These are phyloP conservation scores for Apaloderma vittatum DNA, from an alignment of 2,113 vertebrate genomes.

Conservation along the genomic window DNA sequence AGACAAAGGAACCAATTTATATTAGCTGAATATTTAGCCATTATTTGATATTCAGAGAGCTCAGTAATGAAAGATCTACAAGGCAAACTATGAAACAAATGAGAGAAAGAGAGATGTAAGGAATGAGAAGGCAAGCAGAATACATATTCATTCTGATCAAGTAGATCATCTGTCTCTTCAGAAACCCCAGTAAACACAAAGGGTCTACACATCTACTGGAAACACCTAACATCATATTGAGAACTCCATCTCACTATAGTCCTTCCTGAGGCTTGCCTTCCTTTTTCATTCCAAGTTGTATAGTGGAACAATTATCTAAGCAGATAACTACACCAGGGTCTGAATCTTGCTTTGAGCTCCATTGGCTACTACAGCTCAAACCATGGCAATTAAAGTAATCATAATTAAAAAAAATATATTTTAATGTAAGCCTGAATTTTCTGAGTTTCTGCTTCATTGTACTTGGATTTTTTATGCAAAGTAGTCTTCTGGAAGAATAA, in stretches of 20 bases:
- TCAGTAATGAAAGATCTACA: neutral
- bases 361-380: neutral
- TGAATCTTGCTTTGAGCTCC: neutral
- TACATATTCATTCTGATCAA: neutral
- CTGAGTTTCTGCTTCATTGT: neutral
- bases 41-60: constrained; percentile 18
- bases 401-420: neutral
- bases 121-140: neutral
- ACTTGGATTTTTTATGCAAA: neutral
- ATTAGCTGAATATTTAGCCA: neutral
- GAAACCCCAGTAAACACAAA: neutral
- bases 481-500: neutral
- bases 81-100: constrained; percentile 9
- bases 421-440: neutral
- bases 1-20: neutral
- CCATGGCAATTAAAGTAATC: neutral
- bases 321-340: neutral
- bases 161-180: neutral
- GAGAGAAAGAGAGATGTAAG: neutral
- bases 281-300: neutral
- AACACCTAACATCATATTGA: neutral
- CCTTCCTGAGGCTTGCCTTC: neutral
- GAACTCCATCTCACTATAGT: neutral
- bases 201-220: neutral
- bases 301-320: neutral